Conservation (phyloP, 2,113 vertebrate species). For the Stictonetta naevosa region DNA sequence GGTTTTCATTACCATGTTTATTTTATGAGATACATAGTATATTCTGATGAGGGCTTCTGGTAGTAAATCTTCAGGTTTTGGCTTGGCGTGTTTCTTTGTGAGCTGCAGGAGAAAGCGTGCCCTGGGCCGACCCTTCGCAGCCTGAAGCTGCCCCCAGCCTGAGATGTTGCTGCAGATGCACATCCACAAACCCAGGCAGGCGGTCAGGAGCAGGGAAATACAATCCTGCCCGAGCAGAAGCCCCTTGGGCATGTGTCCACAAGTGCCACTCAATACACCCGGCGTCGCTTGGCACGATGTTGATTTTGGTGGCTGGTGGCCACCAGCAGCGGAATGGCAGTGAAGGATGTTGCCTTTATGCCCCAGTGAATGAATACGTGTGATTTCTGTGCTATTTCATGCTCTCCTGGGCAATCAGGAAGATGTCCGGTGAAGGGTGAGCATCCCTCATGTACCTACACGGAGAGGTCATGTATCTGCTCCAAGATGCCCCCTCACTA, state of each 20-base stretch:
- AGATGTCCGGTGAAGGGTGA: rapidly evolving
- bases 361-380: neutral
- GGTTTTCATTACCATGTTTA: conserved; percentile 55
- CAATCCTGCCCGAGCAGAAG: neutral
- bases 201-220: neutral
- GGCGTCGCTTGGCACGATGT: neutral
- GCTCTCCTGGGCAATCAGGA: neutral
- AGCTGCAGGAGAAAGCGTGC: neutral
- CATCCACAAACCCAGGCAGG: neutral
- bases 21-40: conserved; percentile 54
- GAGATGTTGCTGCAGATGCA: neutral
- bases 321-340: neutral
- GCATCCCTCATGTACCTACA: neutral
- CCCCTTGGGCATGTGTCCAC: rapidly evolving
- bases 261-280: rapidly evolving
- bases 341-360: neutral
- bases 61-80: conserved; percentile 46
- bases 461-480: neutral
- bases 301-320: neutral
- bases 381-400: neutral
- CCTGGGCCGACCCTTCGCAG: neutral
- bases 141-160: neutral
- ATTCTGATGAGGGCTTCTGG: conserved; percentile 55
- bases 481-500: neutral
- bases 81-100: neutral